A percentile compares a stretch with the other conserved stretches of the same genome.
These are phyloP conservation scores for Chloroceryle amazona DNA, from an alignment of 2,797 vertebrate species.

Conservation along the genomic window DNA sequence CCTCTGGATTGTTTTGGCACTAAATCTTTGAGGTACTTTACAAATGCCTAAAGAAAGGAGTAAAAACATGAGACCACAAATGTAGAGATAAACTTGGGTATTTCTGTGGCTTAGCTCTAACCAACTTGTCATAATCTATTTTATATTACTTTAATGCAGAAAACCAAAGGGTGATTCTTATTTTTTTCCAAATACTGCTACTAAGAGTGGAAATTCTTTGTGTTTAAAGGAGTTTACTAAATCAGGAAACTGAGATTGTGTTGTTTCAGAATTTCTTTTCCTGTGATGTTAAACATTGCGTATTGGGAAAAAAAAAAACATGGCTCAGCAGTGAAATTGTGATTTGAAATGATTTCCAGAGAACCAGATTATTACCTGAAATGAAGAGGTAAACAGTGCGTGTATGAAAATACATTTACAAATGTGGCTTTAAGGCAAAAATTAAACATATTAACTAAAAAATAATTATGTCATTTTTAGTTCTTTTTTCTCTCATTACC, in stretches of 20 bases:
- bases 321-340: neutral
- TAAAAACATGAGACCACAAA: neutral
- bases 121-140: neutral
- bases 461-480: neutral
- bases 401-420: neutral
- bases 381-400: accelerated
- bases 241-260: neutral
- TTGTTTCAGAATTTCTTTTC: neutral
- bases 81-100: neutral
- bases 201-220: neutral
- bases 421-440: neutral
- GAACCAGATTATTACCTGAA: neutral
- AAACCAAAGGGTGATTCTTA: neutral
- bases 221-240: neutral
- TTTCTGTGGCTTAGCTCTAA: neutral
- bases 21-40: neutral
- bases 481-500: neutral
- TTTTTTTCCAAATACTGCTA: neutral
- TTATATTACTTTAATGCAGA: neutral
- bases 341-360: neutral
- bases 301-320: neutral
- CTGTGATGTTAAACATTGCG: neutral
- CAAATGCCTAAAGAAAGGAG: neutral
- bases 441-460: neutral
- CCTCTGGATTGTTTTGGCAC: neutral